Evolutionary conservation across 2,888 invertebrate species (phyloP).

Genomic region (Cheilosia urbana): DNA sequence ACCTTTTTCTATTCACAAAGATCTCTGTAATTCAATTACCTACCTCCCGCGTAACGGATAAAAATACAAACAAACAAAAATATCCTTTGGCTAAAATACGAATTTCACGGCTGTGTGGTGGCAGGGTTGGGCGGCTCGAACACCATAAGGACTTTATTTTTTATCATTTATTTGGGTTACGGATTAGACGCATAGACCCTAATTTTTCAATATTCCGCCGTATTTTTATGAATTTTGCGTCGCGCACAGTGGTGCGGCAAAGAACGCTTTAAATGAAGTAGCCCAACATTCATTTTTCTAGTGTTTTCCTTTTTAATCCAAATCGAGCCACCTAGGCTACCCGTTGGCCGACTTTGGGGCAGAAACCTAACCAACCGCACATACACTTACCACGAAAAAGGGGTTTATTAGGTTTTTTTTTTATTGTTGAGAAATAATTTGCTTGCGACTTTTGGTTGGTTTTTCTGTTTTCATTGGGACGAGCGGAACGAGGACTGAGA

Average conservation of each 20-base stretch:
- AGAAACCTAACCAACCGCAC: constrained; percentile 13
- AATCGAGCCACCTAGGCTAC: constrained; percentile 15
- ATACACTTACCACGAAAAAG: constrained; percentile 44
- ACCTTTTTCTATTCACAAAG: constrained; percentile 20
- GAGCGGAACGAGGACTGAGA: constrained; percentile 4
- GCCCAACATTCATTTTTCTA: constrained; percentile 9
- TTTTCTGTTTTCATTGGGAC: background rate
- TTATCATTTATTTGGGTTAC: constrained; percentile 37
- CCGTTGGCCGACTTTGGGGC: background rate
- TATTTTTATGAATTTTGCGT: background rate
- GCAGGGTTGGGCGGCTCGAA: background rate
- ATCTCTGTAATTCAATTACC: constrained; percentile 15
- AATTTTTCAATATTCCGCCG: constrained; percentile 24
- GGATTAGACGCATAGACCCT: constrained; percentile 40
- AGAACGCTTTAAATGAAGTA: constrained; percentile 40
- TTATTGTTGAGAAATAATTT: constrained; percentile 70
- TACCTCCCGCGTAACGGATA: background rate
- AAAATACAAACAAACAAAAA: background rate
- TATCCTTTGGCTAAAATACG: constrained; percentile 4
- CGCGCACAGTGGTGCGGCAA: constrained; percentile 10
- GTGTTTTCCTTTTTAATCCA: constrained; percentile 21
- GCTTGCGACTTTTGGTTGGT: constrained; percentile 49
- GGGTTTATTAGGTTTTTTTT: constrained; percentile 63
- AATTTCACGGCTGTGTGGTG: constrained; percentile 3
- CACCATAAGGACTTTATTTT: constrained; percentile 28